Evolutionary conservation across 2,888 invertebrate genomes (phyloP).

Genomic region (Orchesella flavescens): DNA sequence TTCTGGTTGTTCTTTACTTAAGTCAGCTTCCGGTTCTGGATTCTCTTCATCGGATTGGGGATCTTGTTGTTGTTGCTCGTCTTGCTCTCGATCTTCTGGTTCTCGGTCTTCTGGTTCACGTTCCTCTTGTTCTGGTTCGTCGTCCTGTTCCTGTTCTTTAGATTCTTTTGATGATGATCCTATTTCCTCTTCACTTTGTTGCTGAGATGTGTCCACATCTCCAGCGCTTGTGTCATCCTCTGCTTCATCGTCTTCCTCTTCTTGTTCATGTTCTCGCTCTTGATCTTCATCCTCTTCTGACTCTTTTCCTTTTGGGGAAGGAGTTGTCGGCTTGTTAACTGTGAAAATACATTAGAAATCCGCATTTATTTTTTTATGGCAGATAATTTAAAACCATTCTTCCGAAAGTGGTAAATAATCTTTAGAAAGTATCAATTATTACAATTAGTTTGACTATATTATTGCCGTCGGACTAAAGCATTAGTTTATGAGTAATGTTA

Average conservation of each 20-base stretch:
- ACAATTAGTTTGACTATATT: too few species aligned
- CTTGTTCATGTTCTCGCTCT: conserved; percentile 31
- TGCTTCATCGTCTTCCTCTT: conserved; percentile 54
- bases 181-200: conserved; percentile 46
- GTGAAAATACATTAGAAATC: background rate
- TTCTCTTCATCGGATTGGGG: conserved; percentile 29
- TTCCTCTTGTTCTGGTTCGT: conserved; percentile 31
- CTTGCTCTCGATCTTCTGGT: background rate
- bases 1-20: conserved; percentile 10
- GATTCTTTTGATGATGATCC: conserved; percentile 45
- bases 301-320: conserved; percentile 9
- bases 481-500: too few species aligned
- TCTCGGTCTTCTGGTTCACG: background rate
- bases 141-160: conserved; percentile 30
- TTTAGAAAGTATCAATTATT: too few species aligned
- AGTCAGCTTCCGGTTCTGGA: conserved; percentile 12
- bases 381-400: too few species aligned
- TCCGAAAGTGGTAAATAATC: too few species aligned
- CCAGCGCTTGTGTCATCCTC: conserved; percentile 51
- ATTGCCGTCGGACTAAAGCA: too few species aligned
- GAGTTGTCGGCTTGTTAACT: conserved; percentile 40
- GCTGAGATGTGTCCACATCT: conserved; percentile 42
- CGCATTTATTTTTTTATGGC: background rate
- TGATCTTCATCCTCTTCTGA: conserved; percentile 26
- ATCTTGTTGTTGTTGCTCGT: conserved; percentile 5